These are phyloP conservation scores for Rhinichthys osculus DNA, from an alignment of 2,797 vertebrate genomes.

Conservation along the genomic window DNA sequence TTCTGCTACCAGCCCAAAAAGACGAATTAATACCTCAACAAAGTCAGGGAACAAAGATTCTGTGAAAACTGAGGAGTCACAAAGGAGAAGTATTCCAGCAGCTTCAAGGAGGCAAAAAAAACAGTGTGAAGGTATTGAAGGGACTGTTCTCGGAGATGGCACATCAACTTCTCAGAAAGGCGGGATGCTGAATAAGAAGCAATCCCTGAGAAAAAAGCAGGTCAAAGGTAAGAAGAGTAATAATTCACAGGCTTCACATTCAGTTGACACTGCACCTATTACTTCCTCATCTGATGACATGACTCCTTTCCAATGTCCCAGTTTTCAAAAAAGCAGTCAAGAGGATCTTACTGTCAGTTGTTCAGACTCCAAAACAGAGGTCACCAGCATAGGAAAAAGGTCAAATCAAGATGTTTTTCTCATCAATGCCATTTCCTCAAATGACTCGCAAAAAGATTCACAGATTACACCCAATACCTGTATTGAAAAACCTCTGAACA, in stretches of 20 bases:
- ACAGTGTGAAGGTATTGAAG: slow-evolving; percentile 63
- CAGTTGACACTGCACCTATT: slow-evolving; percentile 67
- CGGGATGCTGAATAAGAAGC: slow-evolving; percentile 72
- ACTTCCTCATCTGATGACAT: slow-evolving; percentile 75
- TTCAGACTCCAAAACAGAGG: slow-evolving; percentile 59
- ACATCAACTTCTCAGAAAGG: slow-evolving; percentile 65
- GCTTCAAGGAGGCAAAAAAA: slow-evolving; percentile 77
- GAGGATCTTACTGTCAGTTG: slow-evolving; percentile 35
- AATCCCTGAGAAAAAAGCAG: slow-evolving; percentile 68
- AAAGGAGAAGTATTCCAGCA: slow-evolving; percentile 72
- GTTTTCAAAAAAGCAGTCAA: slow-evolving; percentile 43
- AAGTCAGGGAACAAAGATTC: slow-evolving; percentile 74
- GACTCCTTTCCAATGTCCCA: slow-evolving; percentile 75
- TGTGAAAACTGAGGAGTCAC: slow-evolving; percentile 75
- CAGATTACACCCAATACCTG: slow-evolving; percentile 71
- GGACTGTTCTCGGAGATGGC: slow-evolving; percentile 67
- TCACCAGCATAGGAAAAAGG: slow-evolving; percentile 75
- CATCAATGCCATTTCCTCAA: slow-evolving; percentile 68
- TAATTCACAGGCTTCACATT: slow-evolving; percentile 72
- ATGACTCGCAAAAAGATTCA: slow-evolving; percentile 61
- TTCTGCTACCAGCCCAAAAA: slow-evolving; percentile 67
- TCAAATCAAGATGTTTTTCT: slow-evolving; percentile 74
- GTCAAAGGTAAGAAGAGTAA: slow-evolving; percentile 65
- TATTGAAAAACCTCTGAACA: slow-evolving; percentile 73
- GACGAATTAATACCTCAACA: slow-evolving; percentile 75